These are phyloP conservation scores for Chloebia gouldiae DNA, from an alignment of 2,113 vertebrate genomes.

Conservation along the genomic window DNA sequence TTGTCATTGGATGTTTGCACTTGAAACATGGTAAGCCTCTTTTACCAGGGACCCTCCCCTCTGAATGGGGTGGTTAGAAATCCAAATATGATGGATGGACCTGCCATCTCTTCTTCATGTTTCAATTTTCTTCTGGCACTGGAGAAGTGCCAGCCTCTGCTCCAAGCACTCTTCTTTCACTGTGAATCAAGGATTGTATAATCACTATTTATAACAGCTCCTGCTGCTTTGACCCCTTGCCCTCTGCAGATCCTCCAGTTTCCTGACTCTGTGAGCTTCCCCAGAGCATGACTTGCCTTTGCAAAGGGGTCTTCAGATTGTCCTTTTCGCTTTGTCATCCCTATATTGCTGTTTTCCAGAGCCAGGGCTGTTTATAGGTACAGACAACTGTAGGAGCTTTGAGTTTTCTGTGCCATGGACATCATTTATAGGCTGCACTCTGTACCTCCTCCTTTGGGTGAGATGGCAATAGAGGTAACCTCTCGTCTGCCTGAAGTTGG, in stretches of 20 bases:
- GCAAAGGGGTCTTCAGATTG: not conserved
- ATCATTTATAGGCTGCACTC: not conserved
- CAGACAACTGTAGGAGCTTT: not conserved
- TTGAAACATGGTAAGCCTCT: not conserved
- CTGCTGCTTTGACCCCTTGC: not conserved
- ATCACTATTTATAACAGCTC: not conserved
- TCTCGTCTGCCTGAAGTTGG: rapidly evolving
- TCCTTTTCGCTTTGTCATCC: not conserved
- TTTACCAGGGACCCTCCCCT: not conserved
- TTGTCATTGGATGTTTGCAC: not conserved
- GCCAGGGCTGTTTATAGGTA: not conserved
- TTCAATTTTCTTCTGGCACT: not conserved
- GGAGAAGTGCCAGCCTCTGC: not conserved
- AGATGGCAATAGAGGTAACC: not conserved
- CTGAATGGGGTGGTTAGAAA: not conserved
- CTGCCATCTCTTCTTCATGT: not conserved
- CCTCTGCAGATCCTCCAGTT: not conserved
- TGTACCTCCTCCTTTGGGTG: not conserved
- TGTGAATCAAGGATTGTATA: not conserved
- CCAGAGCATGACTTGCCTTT: not conserved
- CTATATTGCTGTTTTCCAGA: not conserved
- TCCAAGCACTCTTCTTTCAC: not conserved
- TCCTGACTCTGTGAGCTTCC: not conserved
- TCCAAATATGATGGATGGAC: not conserved
- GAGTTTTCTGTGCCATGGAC: not conserved